These are phyloP conservation scores for Folsomia candida DNA, from an alignment of 2,888 invertebrate species.

Conservation along the genomic window DNA sequence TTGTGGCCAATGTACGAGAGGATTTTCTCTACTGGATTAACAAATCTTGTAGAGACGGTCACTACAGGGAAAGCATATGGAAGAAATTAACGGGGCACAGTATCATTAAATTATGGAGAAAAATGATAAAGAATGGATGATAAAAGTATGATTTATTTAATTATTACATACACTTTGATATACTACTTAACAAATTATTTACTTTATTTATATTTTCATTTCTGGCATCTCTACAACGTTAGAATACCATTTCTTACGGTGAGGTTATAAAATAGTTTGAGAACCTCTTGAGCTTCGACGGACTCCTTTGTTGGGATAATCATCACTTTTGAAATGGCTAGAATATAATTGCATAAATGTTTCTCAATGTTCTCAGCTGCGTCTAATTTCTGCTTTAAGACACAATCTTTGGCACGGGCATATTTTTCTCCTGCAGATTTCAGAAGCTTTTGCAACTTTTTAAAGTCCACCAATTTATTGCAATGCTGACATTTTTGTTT, in stretches of 20 bases:
- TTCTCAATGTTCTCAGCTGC: slow-evolving; percentile 20
- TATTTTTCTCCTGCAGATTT: slow-evolving; percentile 33
- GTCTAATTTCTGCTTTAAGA: not conserved
- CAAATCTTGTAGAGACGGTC: slow-evolving; percentile 38
- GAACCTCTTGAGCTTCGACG: slow-evolving; percentile 45
- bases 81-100: slow-evolving; percentile 31
- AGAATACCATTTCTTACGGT: slow-evolving; percentile 26
- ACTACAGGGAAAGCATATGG: slow-evolving; percentile 30
- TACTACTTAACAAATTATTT: too few relatives aligned
- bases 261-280: slow-evolving; percentile 48
- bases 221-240: too few relatives aligned
- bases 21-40: slow-evolving; percentile 36
- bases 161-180: too few relatives aligned
- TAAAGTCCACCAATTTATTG: slow-evolving; percentile 27
- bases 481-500: slow-evolving; percentile 36
- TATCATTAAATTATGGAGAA: slow-evolving; percentile 28
- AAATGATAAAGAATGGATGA: slow-evolving; percentile 33
- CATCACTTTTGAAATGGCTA: slow-evolving; percentile 28
- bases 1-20: too few relatives aligned
- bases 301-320: slow-evolving; percentile 40
- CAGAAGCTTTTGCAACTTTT: slow-evolving; percentile 25
- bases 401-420: slow-evolving; percentile 21
- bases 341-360: slow-evolving; percentile 32
- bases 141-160: too few relatives aligned
- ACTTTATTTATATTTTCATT: too few relatives aligned